A percentile compares a stretch with the other conserved stretches of the same genome.
Conservation (phyloP, 2,888 invertebrate species). For the Mechanitis messenoides region DNA sequence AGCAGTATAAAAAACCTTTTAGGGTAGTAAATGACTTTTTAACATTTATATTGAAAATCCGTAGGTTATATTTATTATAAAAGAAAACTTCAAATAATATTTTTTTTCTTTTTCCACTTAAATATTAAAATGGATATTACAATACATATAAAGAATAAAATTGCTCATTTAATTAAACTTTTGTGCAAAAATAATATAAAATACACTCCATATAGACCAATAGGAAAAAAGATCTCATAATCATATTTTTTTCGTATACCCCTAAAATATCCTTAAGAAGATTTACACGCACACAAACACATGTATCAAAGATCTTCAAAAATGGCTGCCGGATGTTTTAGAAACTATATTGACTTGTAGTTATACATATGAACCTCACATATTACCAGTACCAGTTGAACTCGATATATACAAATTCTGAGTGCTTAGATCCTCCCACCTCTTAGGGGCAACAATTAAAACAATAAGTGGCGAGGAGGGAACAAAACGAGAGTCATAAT, state of each 20-base stretch:
- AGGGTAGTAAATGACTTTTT: conserved; percentile 12
- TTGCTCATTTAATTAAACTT: too few relatives aligned
- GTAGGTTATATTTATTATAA: not conserved
- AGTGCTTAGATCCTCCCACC: conserved; percentile 68
- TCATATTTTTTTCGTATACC: too few relatives aligned
- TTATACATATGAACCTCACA: conserved; percentile 11
- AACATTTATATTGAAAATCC: conserved; percentile 6
- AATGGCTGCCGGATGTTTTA: conserved; percentile 22
- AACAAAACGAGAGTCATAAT: conserved; percentile 38
- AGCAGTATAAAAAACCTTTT: conserved; percentile 20
- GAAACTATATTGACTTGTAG: conserved; percentile 11
- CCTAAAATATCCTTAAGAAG: too few relatives aligned
- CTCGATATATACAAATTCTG: conserved; percentile 60
- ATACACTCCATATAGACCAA: too few relatives aligned
- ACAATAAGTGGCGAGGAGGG: conserved; percentile 57
- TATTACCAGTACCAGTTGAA: conserved; percentile 19
- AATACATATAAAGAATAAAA: too few relatives aligned
- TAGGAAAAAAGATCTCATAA: too few relatives aligned
- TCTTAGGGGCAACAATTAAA: conserved; percentile 72
- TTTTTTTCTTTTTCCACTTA: too few relatives aligned
- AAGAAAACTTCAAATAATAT: too few relatives aligned
- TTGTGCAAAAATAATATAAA: too few relatives aligned
- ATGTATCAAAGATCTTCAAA: conserved; percentile 13
- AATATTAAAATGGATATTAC: too few relatives aligned
- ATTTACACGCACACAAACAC: conserved; percentile 8